A percentile compares a stretch with the other conserved stretches of the same genome.
phyloP scores from a whole-genome alignment of 2,888 invertebrate genomes.

The Drosophila mimetica region DNA sequence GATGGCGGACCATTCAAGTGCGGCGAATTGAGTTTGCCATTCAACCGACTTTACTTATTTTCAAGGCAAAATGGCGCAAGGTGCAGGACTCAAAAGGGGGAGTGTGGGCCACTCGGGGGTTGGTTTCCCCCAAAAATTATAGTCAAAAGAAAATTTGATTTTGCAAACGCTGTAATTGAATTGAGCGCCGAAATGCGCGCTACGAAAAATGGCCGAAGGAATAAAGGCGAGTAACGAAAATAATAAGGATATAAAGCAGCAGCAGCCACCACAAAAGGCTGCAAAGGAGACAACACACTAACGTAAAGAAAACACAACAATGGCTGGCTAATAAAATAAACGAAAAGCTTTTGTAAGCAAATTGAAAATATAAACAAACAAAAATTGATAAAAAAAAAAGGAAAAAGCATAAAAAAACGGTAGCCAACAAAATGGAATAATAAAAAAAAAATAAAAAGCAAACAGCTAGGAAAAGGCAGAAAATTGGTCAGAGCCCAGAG shows the following conservation, averaged over 20 bases:
- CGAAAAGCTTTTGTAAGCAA: slow-evolving; percentile 81
- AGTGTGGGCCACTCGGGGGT: slow-evolving; percentile 1
- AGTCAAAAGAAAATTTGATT: slow-evolving; percentile 75
- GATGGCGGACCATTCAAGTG: slow-evolving; percentile 68
- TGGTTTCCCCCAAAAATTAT: slow-evolving; percentile 57
- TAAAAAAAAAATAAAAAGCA: slow-evolving; percentile 59
- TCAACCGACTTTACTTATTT: slow-evolving; percentile 40
- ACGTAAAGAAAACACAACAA: slow-evolving; percentile 52
- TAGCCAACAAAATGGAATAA: slow-evolving; percentile 42
- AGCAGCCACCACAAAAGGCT: slow-evolving; percentile 54
- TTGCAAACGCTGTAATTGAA: slow-evolving; percentile 70
- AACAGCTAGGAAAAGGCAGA: slow-evolving; percentile 48
- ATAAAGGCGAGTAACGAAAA: slow-evolving; percentile 41
- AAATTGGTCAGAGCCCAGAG: slow-evolving; percentile 45
- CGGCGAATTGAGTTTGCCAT: slow-evolving; percentile 74
- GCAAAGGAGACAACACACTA: slow-evolving; percentile 32
- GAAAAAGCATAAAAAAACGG: slow-evolving; percentile 18
- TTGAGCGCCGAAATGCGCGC: slow-evolving; percentile 73
- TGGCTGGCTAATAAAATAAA: slow-evolving; percentile 80
- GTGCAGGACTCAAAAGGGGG: slow-evolving; percentile 36
- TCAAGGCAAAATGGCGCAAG: slow-evolving; percentile 60
- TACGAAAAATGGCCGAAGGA: slow-evolving; percentile 39
- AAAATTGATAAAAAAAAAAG: slow-evolving; percentile 62
- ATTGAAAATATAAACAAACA: slow-evolving; percentile 81
- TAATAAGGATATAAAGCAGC: slow-evolving; percentile 12